phyloP scores from a whole-genome alignment of 1,140 invertebrate species.

The Diabrotica undecimpunctata region DNA sequence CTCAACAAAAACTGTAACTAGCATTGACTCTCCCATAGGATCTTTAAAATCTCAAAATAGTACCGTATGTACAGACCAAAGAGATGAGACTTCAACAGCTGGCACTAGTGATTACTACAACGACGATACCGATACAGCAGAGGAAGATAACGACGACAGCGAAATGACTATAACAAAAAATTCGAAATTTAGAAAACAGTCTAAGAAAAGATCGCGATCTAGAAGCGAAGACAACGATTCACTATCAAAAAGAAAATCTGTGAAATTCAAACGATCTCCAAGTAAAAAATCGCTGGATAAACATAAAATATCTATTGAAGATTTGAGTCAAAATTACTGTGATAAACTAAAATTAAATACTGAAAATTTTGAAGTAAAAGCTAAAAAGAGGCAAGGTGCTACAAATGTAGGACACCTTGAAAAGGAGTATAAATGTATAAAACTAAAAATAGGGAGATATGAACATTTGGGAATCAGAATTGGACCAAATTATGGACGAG shows the following conservation, averaged over 20 bases:
- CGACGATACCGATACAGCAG: slow-evolving; percentile 39
- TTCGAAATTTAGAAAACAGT: background rate
- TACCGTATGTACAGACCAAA: slow-evolving; percentile 19
- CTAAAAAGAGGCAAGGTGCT: background rate
- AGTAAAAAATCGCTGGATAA: slow-evolving; percentile 5
- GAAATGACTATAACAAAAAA: background rate
- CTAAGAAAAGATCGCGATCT: slow-evolving; percentile 30
- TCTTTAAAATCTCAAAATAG: slow-evolving; percentile 30
- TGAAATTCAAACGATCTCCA: slow-evolving; percentile 23
- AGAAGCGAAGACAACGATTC: slow-evolving; percentile 21
- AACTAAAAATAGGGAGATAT: slow-evolving; percentile 50
- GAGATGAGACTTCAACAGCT: background rate
- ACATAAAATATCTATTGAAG: slow-evolving; percentile 21
- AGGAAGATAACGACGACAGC: slow-evolving; percentile 33
- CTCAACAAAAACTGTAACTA: slow-evolving; percentile 54
- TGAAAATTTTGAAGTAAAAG: background rate
- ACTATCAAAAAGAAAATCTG: slow-evolving; percentile 11
- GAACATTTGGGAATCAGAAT: slow-evolving; percentile 59
- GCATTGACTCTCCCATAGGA: slow-evolving; percentile 53
- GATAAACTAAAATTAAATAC: slow-evolving; percentile 22
- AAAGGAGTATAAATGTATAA: slow-evolving; percentile 47
- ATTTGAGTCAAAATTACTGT: slow-evolving; percentile 23
- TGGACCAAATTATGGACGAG: slow-evolving; percentile 48
- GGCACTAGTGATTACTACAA: slow-evolving; percentile 26
- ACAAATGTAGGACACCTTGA: slow-evolving; percentile 18